Evolutionary conservation across 2,113 vertebrate species (phyloP).

Genomic region (Mellivora capensis): DNA sequence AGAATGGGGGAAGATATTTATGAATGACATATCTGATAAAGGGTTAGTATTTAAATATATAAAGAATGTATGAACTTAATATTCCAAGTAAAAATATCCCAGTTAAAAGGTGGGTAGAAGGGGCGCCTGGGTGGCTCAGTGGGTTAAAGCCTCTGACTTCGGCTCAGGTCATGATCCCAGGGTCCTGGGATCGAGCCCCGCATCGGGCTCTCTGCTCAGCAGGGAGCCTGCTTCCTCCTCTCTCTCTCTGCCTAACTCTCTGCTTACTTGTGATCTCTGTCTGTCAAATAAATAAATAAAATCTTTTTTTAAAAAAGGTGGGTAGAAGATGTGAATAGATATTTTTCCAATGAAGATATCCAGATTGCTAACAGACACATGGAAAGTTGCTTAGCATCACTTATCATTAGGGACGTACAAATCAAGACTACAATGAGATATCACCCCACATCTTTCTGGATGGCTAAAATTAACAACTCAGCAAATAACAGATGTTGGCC

Average conservation of each 20-base stretch:
- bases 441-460: background rate
- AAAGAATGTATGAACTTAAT: background rate
- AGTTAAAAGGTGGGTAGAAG: background rate
- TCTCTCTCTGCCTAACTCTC: no score
- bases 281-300: no score
- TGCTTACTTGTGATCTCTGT: no score
- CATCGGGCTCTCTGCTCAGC: no score
- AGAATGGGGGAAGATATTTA: background rate
- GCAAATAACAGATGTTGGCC: background rate
- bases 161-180: no score
- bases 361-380: background rate
- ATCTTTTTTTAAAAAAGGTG: no score
- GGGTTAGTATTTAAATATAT: background rate
- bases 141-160: no score
- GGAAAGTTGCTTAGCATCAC: background rate
- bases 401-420: background rate
- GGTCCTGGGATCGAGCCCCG: no score
- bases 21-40: background rate
- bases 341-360: background rate
- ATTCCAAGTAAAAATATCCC: background rate
- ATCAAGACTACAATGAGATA: background rate
- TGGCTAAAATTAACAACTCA: background rate
- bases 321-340: background rate
- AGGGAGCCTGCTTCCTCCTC: no score
- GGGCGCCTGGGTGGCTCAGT: no score